Evolutionary conservation across 2,797 vertebrate species (phyloP).

Genomic region (Molossus alvarezi): DNA sequence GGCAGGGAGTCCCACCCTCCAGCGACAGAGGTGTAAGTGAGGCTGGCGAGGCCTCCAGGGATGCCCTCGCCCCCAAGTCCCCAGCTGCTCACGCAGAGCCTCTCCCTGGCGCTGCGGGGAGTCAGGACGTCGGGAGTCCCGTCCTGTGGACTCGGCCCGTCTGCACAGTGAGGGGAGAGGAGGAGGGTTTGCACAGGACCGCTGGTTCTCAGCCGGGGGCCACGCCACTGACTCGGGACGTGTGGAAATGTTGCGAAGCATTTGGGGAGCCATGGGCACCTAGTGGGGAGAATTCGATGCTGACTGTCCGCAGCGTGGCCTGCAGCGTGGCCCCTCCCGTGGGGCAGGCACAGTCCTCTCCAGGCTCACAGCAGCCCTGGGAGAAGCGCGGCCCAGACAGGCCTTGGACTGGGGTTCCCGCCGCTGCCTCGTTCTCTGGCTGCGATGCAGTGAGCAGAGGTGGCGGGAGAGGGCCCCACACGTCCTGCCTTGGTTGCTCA

Average conservation of each 20-base stretch:
- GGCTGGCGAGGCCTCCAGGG: not conserved
- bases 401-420: not conserved
- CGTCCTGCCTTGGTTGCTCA: not conserved
- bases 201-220: not conserved
- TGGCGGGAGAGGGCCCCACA: not conserved
- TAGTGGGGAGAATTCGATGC: not conserved
- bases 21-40: accelerated
- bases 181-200: not conserved
- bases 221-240: not conserved
- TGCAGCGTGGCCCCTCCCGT: accelerated
- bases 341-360: not conserved
- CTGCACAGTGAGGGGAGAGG: not conserved
- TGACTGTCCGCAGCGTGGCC: not conserved
- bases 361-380: not conserved
- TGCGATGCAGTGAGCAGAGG: not conserved
- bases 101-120: not conserved
- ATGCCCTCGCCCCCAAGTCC: not conserved
- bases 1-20: not conserved
- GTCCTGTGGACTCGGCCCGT: not conserved
- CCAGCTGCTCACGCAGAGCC: not conserved
- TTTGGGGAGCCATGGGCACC: not conserved
- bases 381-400: not conserved
- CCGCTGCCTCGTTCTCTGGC: not conserved
- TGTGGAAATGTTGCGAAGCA: not conserved
- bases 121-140: not conserved